These are phyloP conservation scores for Hippocampus guttulatus DNA, from an alignment of 2,113 vertebrate genomes.

Conservation along the genomic window DNA sequence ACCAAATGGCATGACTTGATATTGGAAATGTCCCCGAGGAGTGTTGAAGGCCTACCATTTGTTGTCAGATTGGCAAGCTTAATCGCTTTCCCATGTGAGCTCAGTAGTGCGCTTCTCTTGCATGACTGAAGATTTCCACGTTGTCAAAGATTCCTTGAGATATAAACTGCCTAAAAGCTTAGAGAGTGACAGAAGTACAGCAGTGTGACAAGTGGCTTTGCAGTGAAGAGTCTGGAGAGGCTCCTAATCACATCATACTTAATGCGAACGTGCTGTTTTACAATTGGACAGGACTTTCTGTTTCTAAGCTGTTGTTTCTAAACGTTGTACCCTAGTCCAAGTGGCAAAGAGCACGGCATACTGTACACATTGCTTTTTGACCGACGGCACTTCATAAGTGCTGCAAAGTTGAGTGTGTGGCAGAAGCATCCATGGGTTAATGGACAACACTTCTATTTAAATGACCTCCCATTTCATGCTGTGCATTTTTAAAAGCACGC, in stretches of 20 bases:
- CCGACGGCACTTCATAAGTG: not conserved
- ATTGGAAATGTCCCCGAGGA: too few relatives aligned
- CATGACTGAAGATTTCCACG: constrained; percentile 1
- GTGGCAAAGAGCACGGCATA: not conserved
- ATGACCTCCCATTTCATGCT: constrained; percentile 5
- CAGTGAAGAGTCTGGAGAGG: not conserved
- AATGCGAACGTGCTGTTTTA: not conserved
- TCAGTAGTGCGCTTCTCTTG: constrained; percentile 18
- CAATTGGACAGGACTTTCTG: not conserved
- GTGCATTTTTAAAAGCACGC: not conserved
- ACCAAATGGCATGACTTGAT: too few relatives aligned
- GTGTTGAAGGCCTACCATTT: not conserved
- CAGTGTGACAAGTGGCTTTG: not conserved
- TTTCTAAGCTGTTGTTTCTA: not conserved
- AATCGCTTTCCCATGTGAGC: not conserved
- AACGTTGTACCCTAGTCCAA: not conserved
- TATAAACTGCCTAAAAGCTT: constrained; percentile 2
- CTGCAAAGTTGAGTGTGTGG: not conserved
- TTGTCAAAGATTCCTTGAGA: constrained; percentile 5
- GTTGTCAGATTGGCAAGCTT: not conserved
- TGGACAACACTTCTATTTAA: constrained; percentile 24
- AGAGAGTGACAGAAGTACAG: constrained; percentile 5
- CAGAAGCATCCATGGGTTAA: constrained; percentile 33
- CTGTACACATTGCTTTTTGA: not conserved
- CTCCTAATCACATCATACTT: not conserved